These are phyloP conservation scores for Agriopis leucophaearia DNA, from an alignment of 2,888 invertebrate species.

Conservation along the genomic window DNA sequence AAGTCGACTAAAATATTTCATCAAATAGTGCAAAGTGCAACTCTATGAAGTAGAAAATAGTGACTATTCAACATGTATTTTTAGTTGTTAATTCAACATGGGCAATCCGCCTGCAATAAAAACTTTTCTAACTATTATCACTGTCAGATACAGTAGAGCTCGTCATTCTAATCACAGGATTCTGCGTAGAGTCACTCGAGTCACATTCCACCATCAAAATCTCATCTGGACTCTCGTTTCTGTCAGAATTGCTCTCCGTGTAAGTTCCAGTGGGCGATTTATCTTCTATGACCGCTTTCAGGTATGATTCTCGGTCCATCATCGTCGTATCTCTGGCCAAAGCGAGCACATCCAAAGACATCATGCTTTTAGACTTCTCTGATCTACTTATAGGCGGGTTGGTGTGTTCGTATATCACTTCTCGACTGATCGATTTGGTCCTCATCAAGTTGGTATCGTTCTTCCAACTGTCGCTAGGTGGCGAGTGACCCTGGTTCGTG, in stretches of 20 bases:
- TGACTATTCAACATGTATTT: conserved; percentile 6
- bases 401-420: conserved; percentile 68
- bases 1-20: background rate
- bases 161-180: conserved; percentile 82
- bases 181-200: conserved; percentile 79
- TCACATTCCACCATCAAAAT: conserved; percentile 82
- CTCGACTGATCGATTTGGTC: conserved; percentile 75
- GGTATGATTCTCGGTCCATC: conserved; percentile 77
- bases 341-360: conserved; percentile 79
- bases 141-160: conserved; percentile 79
- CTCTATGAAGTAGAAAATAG: conserved; percentile 4
- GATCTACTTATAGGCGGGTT: conserved; percentile 71
- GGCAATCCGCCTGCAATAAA: too few relatives aligned
- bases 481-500: conserved; percentile 63
- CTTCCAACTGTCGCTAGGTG: conserved; percentile 70
- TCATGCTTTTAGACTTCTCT: conserved; percentile 82
- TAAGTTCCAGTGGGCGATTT: conserved; percentile 81
- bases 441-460: conserved; percentile 65
- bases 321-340: conserved; percentile 75
- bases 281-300: conserved; percentile 82
- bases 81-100: background rate
- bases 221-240: conserved; percentile 80
- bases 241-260: conserved; percentile 80
- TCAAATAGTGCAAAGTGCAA: conserved; percentile 14
- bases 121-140: conserved; percentile 71